A percentile compares a stretch with the other conserved stretches of the same genome.
Evolutionary conservation across 2,797 vertebrate species (phyloP).

Genomic region (Sitta carolinensis): DNA sequence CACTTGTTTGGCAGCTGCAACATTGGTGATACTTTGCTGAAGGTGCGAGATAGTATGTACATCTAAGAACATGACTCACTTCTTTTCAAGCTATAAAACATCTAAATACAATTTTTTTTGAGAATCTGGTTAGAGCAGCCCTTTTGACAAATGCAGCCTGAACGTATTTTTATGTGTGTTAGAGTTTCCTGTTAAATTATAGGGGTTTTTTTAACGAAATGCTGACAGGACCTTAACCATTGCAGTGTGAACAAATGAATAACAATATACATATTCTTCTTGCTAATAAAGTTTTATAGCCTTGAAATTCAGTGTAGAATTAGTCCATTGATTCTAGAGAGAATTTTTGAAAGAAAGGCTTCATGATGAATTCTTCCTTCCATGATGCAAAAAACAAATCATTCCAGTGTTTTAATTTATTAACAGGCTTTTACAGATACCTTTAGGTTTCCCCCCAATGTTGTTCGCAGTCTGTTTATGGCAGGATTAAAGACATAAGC

Average conservation of each 20-base stretch:
- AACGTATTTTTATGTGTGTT: neutral
- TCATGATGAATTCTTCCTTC: constrained; percentile 31
- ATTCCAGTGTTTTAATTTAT: constrained; percentile 18
- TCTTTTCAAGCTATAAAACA: neutral
- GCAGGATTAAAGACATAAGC: constrained; percentile 1
- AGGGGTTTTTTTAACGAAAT: constrained; percentile 15
- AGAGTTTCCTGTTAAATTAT: constrained; percentile 46
- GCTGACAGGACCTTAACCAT: constrained; percentile 51
- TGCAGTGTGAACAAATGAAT: constrained; percentile 39
- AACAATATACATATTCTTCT: constrained; percentile 25
- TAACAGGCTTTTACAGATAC: constrained; percentile 5
- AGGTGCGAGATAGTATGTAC: neutral
- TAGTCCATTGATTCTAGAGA: constrained; percentile 39
- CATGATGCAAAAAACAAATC: constrained; percentile 38
- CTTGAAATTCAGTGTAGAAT: constrained; percentile 36
- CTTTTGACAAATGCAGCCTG: neutral
- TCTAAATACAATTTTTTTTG: neutral
- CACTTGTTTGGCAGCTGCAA: neutral
- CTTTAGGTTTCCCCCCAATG: neutral
- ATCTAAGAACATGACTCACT: neutral
- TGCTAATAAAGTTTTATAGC: constrained; percentile 64
- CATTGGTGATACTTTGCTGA: neutral
- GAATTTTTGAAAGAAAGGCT: constrained; percentile 51
- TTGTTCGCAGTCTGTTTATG: neutral
- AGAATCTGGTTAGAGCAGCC: neutral